phyloP scores from a whole-genome alignment of 37 sponge, comb jelly and placozoan species.

The Chondrilla cf. caribensis region DNA sequence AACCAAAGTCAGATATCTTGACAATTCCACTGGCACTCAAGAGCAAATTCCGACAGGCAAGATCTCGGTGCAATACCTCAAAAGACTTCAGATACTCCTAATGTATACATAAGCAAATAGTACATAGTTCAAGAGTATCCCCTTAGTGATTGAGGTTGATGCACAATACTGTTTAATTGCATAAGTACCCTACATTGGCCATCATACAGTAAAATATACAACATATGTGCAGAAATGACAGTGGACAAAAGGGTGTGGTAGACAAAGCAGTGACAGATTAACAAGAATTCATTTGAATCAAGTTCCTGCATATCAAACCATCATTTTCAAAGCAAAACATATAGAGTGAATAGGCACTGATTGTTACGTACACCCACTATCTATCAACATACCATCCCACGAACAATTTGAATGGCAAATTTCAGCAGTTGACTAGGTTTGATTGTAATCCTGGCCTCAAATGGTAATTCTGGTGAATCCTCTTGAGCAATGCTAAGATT shows the following conservation, averaged over 20 bases:
- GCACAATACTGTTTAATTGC: no score
- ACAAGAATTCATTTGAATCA: no score
- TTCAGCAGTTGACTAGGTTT: conserved; percentile 16
- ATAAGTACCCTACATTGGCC: background rate
- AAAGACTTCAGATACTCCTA: background rate
- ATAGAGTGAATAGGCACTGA: no score
- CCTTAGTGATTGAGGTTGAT: no score
- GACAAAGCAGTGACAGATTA: no score
- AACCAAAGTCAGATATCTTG: conserved; percentile 19
- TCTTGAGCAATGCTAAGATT: background rate
- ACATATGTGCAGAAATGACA: background rate
- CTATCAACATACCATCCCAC: conserved; percentile 17
- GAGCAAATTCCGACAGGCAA: conserved; percentile 11
- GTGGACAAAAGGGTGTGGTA: no score
- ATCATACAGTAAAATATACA: no score
- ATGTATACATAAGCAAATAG: background rate
- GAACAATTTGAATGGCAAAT: background rate
- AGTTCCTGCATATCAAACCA: no score
- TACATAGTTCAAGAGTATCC: no score
- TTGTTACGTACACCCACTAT: no score
- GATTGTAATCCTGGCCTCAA: conserved; percentile 3
- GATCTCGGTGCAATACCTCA: conserved; percentile 13
- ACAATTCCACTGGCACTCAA: conserved; percentile 3
- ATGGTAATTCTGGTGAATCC: background rate
- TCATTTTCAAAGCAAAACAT: no score